A percentile compares a stretch with the other conserved stretches of the same genome.
Evolutionary conservation across 1,140 invertebrate genomes (phyloP).

Genomic region (Conopomorpha cramerella): DNA sequence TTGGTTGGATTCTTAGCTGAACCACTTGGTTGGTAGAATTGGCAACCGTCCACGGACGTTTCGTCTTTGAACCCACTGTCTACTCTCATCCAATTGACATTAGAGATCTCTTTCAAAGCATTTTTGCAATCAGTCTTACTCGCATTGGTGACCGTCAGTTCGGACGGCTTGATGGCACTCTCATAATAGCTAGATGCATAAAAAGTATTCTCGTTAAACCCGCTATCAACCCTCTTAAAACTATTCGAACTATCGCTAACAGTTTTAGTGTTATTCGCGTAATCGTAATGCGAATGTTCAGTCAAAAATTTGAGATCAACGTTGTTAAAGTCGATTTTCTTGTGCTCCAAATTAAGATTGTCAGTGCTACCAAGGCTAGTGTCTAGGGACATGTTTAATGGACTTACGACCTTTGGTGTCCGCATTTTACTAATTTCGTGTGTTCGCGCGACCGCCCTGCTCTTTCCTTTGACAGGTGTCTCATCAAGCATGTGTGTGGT

Average conservation of each 20-base stretch:
- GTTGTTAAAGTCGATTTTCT: constrained; percentile 48
- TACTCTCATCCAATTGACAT: constrained; percentile 46
- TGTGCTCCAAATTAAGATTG: constrained; percentile 32
- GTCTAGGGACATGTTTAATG: constrained; percentile 46
- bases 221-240: constrained; percentile 51
- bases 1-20: constrained; percentile 12
- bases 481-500: constrained; percentile 24
- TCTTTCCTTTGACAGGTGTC: constrained; percentile 41
- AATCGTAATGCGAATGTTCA: constrained; percentile 30
- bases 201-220: constrained; percentile 48
- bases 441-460: constrained; percentile 19
- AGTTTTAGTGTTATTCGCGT: constrained; percentile 19
- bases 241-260: constrained; percentile 23
- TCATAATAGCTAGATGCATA: constrained; percentile 50
- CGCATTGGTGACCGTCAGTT: constrained; percentile 42
- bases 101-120: constrained; percentile 44
- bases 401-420: constrained; percentile 16
- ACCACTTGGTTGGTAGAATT: constrained; percentile 26
- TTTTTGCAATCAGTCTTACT: constrained; percentile 22
- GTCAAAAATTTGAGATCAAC: constrained; percentile 52
- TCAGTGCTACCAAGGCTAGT: constrained; percentile 46
- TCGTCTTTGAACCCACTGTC: constrained; percentile 57
- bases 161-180: constrained; percentile 51
- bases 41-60: constrained; percentile 35
- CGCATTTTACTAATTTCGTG: constrained; percentile 51